Conservation (phyloP, 2,113 vertebrate genomes). For the Craseonycteris thonglongyai region DNA sequence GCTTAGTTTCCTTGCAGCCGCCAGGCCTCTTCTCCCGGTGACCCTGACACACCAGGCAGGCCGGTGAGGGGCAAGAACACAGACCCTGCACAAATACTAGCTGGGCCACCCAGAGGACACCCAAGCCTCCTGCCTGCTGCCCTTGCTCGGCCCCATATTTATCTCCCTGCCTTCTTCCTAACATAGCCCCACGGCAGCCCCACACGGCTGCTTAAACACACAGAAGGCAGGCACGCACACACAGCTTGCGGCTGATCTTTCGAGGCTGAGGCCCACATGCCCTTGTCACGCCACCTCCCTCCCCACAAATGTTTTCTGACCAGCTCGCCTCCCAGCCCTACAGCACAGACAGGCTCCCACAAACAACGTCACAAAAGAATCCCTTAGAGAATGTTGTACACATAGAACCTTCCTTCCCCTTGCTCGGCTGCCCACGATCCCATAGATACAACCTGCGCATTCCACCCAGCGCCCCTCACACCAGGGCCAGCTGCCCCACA, state of each 20-base stretch:
- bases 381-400: conserved; percentile 44
- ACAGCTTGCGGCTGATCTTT: background rate
- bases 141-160: conserved; percentile 37
- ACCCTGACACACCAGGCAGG: conserved; percentile 19
- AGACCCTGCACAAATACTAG: conserved; percentile 4
- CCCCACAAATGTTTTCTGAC: conserved; percentile 63
- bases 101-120: background rate
- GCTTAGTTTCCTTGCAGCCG: conserved; percentile 43
- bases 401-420: conserved; percentile 31
- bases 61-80: background rate
- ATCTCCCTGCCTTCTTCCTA: background rate
- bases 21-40: conserved; percentile 54
- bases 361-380: conserved; percentile 67
- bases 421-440: background rate
- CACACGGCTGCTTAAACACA: background rate
- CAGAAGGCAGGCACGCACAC: conserved; percentile 22
- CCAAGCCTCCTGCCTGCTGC: background rate
- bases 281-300: conserved; percentile 64
- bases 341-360: conserved; percentile 48
- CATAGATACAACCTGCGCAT: background rate
- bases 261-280: conserved; percentile 50
- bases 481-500: background rate
- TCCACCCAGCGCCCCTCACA: background rate
- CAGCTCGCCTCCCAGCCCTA: conserved; percentile 7
- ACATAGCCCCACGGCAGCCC: background rate